Evolutionary conservation across 2,888 invertebrate genomes (phyloP).

Genomic region (Coleophora deauratella): DNA sequence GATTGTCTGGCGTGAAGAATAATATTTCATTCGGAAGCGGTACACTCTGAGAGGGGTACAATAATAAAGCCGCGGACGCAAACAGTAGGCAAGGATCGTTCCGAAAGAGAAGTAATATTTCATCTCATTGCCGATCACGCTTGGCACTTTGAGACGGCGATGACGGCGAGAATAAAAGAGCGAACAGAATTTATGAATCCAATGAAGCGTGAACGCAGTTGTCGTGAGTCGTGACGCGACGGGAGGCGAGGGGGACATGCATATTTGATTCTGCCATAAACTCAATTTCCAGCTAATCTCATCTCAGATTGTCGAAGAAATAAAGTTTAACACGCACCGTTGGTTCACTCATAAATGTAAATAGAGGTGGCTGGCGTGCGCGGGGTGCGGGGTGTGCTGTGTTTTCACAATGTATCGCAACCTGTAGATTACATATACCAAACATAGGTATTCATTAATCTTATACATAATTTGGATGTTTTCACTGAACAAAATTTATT

Average conservation of each 20-base stretch:
- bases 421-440: too few relatives aligned
- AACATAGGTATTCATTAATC: too few relatives aligned
- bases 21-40: conserved; percentile 6
- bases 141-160: conserved; percentile 40
- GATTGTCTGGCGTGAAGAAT: conserved; percentile 8
- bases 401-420: not conserved
- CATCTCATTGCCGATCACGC: conserved; percentile 34
- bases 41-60: conserved; percentile 8
- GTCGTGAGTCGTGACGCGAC: conserved; percentile 8
- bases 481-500: too few relatives aligned
- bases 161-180: conserved; percentile 45
- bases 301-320: conserved; percentile 71
- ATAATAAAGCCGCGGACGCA: conserved; percentile 15
- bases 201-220: conserved; percentile 47
- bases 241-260: conserved; percentile 39
- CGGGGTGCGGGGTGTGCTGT: conserved; percentile 11
- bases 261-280: conserved; percentile 70
- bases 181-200: conserved; percentile 48
- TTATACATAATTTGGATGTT: too few relatives aligned
- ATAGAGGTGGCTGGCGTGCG: conserved; percentile 37
- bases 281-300: conserved; percentile 72
- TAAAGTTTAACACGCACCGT: conserved; percentile 66
- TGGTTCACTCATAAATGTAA: conserved; percentile 58
- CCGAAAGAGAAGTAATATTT: conserved; percentile 34
- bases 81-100: conserved; percentile 17